Base-by-base conservation (phyloP, 2,888 invertebrate species). In the Pollenia griseotomentosa region DNA sequence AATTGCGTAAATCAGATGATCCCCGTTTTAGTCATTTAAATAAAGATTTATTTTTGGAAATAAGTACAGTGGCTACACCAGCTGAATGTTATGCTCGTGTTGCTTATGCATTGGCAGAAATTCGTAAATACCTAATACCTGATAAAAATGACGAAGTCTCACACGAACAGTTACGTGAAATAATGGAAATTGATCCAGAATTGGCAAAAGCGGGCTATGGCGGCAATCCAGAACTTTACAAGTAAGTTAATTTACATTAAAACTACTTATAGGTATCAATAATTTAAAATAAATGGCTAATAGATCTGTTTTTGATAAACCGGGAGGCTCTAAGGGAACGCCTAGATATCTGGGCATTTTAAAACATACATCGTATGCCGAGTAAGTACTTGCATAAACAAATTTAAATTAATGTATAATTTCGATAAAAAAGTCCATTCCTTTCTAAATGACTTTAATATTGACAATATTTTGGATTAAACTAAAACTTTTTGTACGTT, bases 1-100 rank as follows among this genome's bases (percentile, higher is more conserved):
- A 96, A 90, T 94, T 97, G 44, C 95, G 98, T 7, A 95, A 95
- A 90, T 96, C 97, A 0, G 94, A 96, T 73, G 98, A 98, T 93
- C 97, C 97, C 0, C 98, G 98, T 91, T 98, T 97, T 92, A 95
- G 97, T 0, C 98, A 98, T 93, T 94, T 98, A 44, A 95, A 96
- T 44, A 98, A 98, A 89, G 98, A 98, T 91, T 94, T 98, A 11
- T 98, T 98, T 91, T 96, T 98, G 0, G 97, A 98, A 93, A 96
- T 98, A 44, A 96, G 97, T 23, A 97, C 97, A 0, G 94, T 97
- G 75, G 98, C 97, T 0, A 96, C 97, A 0, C 97, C 97, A 0
- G 97, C 97, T 0, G 97, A 97, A 90, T 97, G 97, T 3, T 97
- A 98, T 91, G 97, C 97, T 0, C 95, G 98, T 71, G 95, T 97